phyloP scores from a whole-genome alignment of 2,113 vertebrate species.

The Sinocyclocheilus grahami region DNA sequence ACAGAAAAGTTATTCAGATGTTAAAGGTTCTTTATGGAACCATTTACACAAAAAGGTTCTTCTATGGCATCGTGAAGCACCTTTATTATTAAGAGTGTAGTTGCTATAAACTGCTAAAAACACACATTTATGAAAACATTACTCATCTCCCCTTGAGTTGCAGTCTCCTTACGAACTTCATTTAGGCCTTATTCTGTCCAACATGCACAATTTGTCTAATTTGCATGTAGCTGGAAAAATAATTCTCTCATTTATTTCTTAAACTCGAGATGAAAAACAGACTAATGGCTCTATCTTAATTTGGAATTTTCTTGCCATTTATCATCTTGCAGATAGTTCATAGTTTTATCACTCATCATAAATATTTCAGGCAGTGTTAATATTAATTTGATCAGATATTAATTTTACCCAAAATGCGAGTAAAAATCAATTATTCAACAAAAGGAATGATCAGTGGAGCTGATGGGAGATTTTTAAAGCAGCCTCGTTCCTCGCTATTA shows the following conservation, averaged over 20 bases:
- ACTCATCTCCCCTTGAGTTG: not conserved
- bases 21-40: too few relatives aligned
- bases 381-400: constrained; percentile 81
- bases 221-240: constrained; percentile 17
- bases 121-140: not conserved
- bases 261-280: constrained; percentile 41
- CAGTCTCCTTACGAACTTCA: not conserved
- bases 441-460: constrained; percentile 65
- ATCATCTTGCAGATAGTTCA: constrained; percentile 68
- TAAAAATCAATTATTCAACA: constrained; percentile 76
- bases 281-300: constrained; percentile 43
- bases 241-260: constrained; percentile 39
- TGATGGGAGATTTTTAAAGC: constrained; percentile 30
- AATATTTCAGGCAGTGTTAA: constrained; percentile 76
- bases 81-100: too few relatives aligned
- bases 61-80: too few relatives aligned
- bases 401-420: constrained; percentile 72
- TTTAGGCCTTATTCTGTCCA: not conserved
- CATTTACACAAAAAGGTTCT: too few relatives aligned
- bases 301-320: constrained; percentile 64
- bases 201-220: not conserved
- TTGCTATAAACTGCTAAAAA: not conserved
- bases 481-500: not conserved
- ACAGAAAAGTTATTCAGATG: too few relatives aligned
- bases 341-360: constrained; percentile 66